Base-by-base conservation (phyloP, 2,888 invertebrate species). In the Thera obeliscata region DNA sequence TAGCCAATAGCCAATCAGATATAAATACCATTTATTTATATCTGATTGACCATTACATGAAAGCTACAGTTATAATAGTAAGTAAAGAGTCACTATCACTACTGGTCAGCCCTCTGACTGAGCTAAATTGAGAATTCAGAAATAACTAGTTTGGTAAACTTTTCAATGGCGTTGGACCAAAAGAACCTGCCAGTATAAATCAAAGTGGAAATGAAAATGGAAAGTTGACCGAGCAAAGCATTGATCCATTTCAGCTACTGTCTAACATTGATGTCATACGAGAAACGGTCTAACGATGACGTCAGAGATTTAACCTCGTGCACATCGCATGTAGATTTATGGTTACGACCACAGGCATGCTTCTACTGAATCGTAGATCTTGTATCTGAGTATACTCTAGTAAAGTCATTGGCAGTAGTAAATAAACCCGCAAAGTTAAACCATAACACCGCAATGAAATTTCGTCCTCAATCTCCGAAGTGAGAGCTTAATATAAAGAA, bases 401-500 rank as follows among this genome's bases (percentile, higher is more conserved):
- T 46, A 9, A 46, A 46, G 43, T 9, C 9, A 46, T 46, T 46
- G 43, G 8, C 9, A 3, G 43, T 6, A 52, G 50, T 8, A 61
- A 60, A 54, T 4, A 33, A 54, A 38, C 38, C 6, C 12, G 7
- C 36, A 6, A 11, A 63, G 43, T 43, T 63, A 43, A 49, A 43
- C 8, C 7, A 41, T 38, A 9, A 41, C 12, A n/a, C 54, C 54
- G 58, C 54, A 36, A 56, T 38, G 48, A 38, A 54, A 11, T 49
- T 50, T 61, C 52, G n/a, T 54, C 46, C 43, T 22, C 66, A 56
- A 67, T 64, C 57, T 55, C 35, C 41, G 38, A 57, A 64, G 57
- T 61, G 49, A 68, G 58, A 65, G 48, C 67, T 56, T 52, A 60
- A 9, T 55, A 64, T 54, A 61, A 55, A 55, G 38, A 54, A 66